Base-by-base conservation (phyloP, 2,113 vertebrate genomes). In the Oreochromis tanganicae region DNA sequence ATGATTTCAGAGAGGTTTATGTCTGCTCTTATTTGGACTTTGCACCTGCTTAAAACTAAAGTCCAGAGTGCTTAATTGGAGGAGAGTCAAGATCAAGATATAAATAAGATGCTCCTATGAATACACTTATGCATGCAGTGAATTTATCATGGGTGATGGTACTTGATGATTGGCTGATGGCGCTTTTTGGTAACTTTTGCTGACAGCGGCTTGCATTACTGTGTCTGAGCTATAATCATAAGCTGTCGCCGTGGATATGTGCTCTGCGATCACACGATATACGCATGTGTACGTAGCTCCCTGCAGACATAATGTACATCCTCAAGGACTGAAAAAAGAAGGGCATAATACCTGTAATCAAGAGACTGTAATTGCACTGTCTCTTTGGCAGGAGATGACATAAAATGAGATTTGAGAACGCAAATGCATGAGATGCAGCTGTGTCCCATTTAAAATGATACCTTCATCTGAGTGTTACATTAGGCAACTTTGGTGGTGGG, bases 241-340 rank as follows among this genome's bases (percentile, higher is more conserved):
- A 66, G 59, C 89, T 91, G 89, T 85, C 79, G 29, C 85, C 71
- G 48, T 34, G 80, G 82, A 89, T 94, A 27, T 79, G 66, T 82
- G 4, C 48, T 81, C 52, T 41, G 46, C 54, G 55, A 12, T 81
- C 66, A 50, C 85, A 13, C 24, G 8, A 32, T 73, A 57, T 71
- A 41, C 75, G 29, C 43, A 29, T 81, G 79, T 73, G 38, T 85
- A 73, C 85, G 80, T 43, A 13, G 38, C 50, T 86, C 41, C 21
- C n/a, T 87, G 52, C 21, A 63, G 43, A 68, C 52, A 80, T 78
- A 57, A 80, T 36, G 57, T 17, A 66, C 8, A 29, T 52, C 50
- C 84, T 63, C 16, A 89, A 57, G 52, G 32, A 54, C 21, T 41
- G 21, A 41, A 59, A 9, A 80, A 59, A 19, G 46, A 66, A n/a